Percentiles rank a stretch among this genome's conserved stretches.
Conservation (phyloP, 2,888 invertebrate species). For the Cepaea hortensis region DNA sequence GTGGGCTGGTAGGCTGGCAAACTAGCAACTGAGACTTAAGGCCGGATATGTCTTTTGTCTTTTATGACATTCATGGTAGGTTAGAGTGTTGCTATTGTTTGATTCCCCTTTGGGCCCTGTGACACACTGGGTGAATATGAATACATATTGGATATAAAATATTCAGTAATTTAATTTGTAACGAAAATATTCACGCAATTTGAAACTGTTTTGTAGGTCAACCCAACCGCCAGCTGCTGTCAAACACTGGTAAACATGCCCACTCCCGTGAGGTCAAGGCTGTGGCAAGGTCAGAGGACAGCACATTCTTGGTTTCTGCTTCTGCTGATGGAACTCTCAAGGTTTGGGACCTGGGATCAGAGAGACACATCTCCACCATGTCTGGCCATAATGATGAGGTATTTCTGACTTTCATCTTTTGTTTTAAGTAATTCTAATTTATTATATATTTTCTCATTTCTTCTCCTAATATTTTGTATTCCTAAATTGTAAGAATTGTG, state of each 20-base stretch:
- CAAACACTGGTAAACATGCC: conserved; percentile 67
- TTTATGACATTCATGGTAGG: too few relatives aligned
- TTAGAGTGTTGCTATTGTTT: too few relatives aligned
- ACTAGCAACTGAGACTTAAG: too few relatives aligned
- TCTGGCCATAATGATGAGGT: conserved; percentile 76
- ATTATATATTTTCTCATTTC: background rate
- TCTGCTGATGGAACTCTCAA: conserved; percentile 75
- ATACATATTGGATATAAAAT: too few relatives aligned
- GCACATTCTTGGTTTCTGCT: conserved; percentile 73
- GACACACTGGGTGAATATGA: too few relatives aligned
- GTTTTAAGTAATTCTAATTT: background rate
- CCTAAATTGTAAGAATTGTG: background rate
- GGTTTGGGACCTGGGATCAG: conserved; percentile 74
- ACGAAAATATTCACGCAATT: background rate
- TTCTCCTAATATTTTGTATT: background rate
- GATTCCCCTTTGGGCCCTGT: too few relatives aligned
- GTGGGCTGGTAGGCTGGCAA: too few relatives aligned
- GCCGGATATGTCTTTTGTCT: too few relatives aligned
- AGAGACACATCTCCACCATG: conserved; percentile 72
- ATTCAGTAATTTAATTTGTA: background rate
- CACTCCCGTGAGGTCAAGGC: conserved; percentile 74
- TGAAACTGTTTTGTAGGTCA: conserved; percentile 51
- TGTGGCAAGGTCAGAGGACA: conserved; percentile 72
- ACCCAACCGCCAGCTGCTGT: conserved; percentile 71
- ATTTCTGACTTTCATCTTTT: background rate